These are phyloP conservation scores for Indicator maculatus DNA, from an alignment of 2,113 vertebrate genomes.

Conservation along the genomic window DNA sequence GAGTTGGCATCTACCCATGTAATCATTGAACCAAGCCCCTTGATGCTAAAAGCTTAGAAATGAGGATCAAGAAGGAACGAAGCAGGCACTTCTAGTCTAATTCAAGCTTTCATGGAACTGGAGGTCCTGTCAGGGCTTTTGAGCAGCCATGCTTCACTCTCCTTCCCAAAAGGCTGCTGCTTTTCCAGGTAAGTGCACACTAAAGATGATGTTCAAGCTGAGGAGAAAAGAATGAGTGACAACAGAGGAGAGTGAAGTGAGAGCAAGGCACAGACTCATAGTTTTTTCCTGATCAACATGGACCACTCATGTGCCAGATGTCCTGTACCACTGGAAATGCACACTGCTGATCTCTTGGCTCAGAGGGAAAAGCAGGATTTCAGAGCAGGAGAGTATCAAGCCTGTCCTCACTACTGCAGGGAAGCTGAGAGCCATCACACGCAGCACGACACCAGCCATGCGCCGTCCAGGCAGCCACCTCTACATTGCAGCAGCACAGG, in stretches of 20 bases:
- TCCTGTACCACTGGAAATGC: background rate
- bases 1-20: background rate
- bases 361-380: background rate
- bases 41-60: background rate
- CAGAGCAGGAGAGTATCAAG: background rate
- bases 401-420: background rate
- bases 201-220: background rate
- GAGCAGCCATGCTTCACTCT: background rate
- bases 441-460: accelerated
- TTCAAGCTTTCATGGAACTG: background rate
- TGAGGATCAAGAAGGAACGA: background rate
- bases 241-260: background rate
- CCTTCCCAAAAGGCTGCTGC: constrained; percentile 3
- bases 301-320: background rate
- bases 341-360: background rate
- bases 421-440: background rate
- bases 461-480: background rate
- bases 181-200: background rate
- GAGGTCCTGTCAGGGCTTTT: background rate
- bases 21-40: background rate
- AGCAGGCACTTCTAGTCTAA: background rate
- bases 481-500: background rate
- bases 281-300: accelerated
- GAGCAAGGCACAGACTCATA: background rate
- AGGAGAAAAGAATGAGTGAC: background rate